A percentile compares a stretch with the other conserved stretches of the same genome.
These are phyloP conservation scores for Doris montereyensis DNA, from an alignment of 2,888 invertebrate genomes.

Conservation along the genomic window DNA sequence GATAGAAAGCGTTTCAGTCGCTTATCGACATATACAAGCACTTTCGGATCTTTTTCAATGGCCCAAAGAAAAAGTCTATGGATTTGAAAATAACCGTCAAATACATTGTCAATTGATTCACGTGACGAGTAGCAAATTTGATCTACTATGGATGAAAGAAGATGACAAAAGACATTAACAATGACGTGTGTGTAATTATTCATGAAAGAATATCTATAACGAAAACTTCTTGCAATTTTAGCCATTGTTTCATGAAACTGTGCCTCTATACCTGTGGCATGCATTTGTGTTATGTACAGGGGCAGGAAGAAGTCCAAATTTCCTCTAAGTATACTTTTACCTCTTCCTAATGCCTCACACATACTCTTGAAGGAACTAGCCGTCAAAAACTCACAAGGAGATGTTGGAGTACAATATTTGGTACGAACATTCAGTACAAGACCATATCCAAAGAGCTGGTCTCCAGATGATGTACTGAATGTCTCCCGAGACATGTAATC, in stretches of 20 bases:
- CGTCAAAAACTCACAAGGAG: constrained; percentile 61
- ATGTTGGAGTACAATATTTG: constrained; percentile 55
- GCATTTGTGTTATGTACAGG: constrained; percentile 55
- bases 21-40: constrained; percentile 53
- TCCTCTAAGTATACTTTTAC: constrained; percentile 62
- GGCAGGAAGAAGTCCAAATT: constrained; percentile 60
- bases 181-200: constrained; percentile 58
- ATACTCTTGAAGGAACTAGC: constrained; percentile 58
- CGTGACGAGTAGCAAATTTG: constrained; percentile 63
- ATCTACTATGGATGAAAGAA: constrained; percentile 64
- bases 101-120: constrained; percentile 61
- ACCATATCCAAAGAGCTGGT: constrained; percentile 59
- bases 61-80: constrained; percentile 64
- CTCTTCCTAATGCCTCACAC: constrained; percentile 54
- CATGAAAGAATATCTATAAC: constrained; percentile 55
- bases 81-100: constrained; percentile 62
- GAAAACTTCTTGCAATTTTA: constrained; percentile 50
- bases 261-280: constrained; percentile 53
- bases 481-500: constrained; percentile 60
- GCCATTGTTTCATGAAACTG: constrained; percentile 54
- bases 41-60: constrained; percentile 56
- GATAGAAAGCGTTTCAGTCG: constrained; percentile 57
- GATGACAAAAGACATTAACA: constrained; percentile 58
- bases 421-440: constrained; percentile 57
- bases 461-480: constrained; percentile 49